A percentile compares a stretch with the other conserved stretches of the same genome.
Conservation (phyloP, 2,888 invertebrate genomes). For the Tiliacea aurago region DNA sequence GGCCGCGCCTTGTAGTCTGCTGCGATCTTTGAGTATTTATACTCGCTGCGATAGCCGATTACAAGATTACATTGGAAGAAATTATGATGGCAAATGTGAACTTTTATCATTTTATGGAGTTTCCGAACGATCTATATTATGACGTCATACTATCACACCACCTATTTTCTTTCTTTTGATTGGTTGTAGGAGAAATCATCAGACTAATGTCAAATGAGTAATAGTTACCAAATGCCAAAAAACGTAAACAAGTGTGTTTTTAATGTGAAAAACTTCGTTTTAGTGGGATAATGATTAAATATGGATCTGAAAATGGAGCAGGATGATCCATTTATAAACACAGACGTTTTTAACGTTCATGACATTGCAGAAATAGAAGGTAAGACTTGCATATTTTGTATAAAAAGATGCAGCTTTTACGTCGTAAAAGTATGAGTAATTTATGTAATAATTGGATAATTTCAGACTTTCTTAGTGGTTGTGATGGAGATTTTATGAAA, state of each 20-base stretch:
- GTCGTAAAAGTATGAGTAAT: constrained; percentile 53
- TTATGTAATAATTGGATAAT: constrained; percentile 60
- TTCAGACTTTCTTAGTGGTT: constrained; percentile 92
- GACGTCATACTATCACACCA: constrained; percentile 91
- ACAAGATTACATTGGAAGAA: neutral
- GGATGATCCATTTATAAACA: constrained; percentile 83
- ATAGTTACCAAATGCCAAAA: constrained; percentile 71
- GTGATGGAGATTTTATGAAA: constrained; percentile 92
- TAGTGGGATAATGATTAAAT: constrained; percentile 33
- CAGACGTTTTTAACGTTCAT: constrained; percentile 92
- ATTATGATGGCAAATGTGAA: neutral
- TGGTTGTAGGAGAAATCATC: constrained; percentile 84
- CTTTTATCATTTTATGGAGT: neutral
- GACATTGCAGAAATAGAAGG: constrained; percentile 93
- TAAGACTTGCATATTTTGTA: constrained; percentile 73
- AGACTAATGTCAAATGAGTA: constrained; percentile 80
- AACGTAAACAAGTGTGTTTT: constrained; percentile 81
- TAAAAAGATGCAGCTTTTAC: constrained; percentile 10
- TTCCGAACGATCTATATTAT: constrained; percentile 55
- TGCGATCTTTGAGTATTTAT: too few relatives aligned
- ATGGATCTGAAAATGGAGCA: constrained; percentile 77
- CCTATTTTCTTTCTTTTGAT: constrained; percentile 86
- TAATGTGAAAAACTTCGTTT: constrained; percentile 49
- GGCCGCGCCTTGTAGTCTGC: too few relatives aligned
- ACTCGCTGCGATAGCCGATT: too few relatives aligned